These are phyloP conservation scores for Diogma glabrata DNA, from an alignment of 2,888 invertebrate genomes.

Conservation along the genomic window DNA sequence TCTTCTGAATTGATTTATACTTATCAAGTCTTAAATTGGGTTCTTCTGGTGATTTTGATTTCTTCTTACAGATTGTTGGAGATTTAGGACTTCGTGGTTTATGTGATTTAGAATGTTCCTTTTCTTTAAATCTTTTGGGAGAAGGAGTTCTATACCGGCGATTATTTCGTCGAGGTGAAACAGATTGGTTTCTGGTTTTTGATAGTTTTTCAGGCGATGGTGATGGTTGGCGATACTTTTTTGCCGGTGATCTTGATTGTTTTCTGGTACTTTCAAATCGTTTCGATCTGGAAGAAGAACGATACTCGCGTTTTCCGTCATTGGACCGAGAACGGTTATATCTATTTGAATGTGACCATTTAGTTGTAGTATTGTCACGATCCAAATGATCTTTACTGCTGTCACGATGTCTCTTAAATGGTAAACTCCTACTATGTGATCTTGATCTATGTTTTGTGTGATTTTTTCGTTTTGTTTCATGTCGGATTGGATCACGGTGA, in stretches of 20 bases:
- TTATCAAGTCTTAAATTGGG: too few relatives aligned
- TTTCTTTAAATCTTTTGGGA: neutral
- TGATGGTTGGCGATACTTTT: slow-evolving; percentile 14
- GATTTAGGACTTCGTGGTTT: neutral
- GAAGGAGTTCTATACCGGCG: slow-evolving; percentile 2
- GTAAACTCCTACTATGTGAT: neutral
- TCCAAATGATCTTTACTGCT: neutral
- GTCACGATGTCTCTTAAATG: neutral
- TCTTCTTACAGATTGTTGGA: too few relatives aligned
- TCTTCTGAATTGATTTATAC: too few relatives aligned
- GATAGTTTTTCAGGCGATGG: slow-evolving; percentile 15
- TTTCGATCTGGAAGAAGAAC: slow-evolving; percentile 9
- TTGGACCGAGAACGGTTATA: neutral
- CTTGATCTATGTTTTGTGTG: slow-evolving; percentile 1
- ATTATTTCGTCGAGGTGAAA: slow-evolving; percentile 13
- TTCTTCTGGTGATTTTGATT: neutral
- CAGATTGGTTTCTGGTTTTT: slow-evolving; percentile 17
- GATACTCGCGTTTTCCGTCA: neutral
- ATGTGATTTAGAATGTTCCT: neutral
- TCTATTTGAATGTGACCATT: neutral
- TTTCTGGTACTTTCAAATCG: slow-evolving; percentile 14
- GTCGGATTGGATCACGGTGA: neutral
- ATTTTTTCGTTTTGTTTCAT: neutral
- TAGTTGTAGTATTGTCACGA: neutral
- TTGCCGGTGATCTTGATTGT: slow-evolving; percentile 8